These are phyloP conservation scores for Saccostrea glomerata DNA, from an alignment of 1,140 invertebrate genomes.

Conservation along the genomic window DNA sequence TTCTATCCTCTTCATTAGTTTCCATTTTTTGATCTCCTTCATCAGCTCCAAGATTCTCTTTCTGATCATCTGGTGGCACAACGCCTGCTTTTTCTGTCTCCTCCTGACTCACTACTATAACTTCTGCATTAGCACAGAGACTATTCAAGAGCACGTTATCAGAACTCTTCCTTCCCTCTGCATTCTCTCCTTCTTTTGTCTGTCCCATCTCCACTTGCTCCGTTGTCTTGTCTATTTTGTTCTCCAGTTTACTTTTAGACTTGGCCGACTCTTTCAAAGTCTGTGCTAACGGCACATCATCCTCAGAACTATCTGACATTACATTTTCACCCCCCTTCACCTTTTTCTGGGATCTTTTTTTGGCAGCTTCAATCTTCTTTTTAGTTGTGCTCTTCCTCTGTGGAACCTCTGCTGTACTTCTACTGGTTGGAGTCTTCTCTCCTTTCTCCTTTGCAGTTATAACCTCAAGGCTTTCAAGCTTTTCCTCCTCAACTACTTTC, in stretches of 20 bases:
- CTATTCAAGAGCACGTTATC: slow-evolving; percentile 38
- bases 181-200: not conserved
- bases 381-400: slow-evolving; percentile 65
- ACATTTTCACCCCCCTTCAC: not conserved
- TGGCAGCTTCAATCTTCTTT: slow-evolving; percentile 63
- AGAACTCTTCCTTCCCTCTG: slow-evolving; percentile 9
- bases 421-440: slow-evolving; percentile 64
- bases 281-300: slow-evolving; percentile 27
- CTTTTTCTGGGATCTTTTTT: slow-evolving; percentile 44
- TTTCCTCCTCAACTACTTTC: not conserved
- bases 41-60: not conserved
- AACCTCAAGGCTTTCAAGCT: not conserved
- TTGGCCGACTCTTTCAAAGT: not conserved
- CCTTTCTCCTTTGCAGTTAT: slow-evolving; percentile 33
- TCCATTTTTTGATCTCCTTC: not conserved
- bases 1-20: not conserved
- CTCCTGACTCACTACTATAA: not conserved
- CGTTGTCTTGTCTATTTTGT: not conserved
- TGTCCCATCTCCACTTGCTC: not conserved
- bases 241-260: slow-evolving; percentile 29
- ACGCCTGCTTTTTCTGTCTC: not conserved
- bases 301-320: slow-evolving; percentile 3
- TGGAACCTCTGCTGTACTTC: slow-evolving; percentile 38
- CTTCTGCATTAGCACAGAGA: not conserved
- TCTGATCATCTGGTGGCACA: slow-evolving; percentile 12